A percentile compares a stretch with the other conserved stretches of the same genome.
These are phyloP conservation scores for Drosophila punjabiensis DNA, from an alignment of 1,140 invertebrate genomes.

Conservation along the genomic window DNA sequence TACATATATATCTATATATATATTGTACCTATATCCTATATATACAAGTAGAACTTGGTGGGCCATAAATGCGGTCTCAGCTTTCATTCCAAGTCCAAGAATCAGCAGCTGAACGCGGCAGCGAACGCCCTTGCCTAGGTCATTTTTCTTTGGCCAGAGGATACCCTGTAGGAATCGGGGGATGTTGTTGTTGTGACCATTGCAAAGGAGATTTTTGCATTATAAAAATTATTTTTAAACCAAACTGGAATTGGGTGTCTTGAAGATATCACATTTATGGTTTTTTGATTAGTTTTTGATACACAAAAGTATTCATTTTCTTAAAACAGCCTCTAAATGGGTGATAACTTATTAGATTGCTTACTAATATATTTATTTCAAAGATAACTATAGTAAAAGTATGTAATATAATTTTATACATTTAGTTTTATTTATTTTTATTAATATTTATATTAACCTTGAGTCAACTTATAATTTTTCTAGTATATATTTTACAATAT, in stretches of 20 bases:
- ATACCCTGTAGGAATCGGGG: not conserved
- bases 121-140: constrained; percentile 38
- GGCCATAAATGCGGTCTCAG: constrained; percentile 73
- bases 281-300: too few species aligned
- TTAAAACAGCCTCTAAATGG: too few species aligned
- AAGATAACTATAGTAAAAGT: too few species aligned
- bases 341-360: too few species aligned
- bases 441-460: too few species aligned
- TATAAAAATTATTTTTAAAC: not conserved
- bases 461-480: too few species aligned
- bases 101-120: constrained; percentile 15
- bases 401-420: too few species aligned
- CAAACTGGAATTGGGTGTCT: fast-evolving
- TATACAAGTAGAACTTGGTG: constrained; percentile 25
- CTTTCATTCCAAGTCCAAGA: constrained; percentile 43
- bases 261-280: too few species aligned
- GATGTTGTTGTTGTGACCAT: not conserved
- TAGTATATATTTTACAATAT: too few species aligned
- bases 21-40: constrained; percentile 11
- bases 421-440: too few species aligned
- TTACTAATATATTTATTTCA: too few species aligned
- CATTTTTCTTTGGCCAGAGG: constrained; percentile 49
- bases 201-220: not conserved
- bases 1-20: not conserved
- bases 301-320: too few species aligned